phyloP scores from a whole-genome alignment of 2,888 invertebrate species.

The Agrypnus murinus region DNA sequence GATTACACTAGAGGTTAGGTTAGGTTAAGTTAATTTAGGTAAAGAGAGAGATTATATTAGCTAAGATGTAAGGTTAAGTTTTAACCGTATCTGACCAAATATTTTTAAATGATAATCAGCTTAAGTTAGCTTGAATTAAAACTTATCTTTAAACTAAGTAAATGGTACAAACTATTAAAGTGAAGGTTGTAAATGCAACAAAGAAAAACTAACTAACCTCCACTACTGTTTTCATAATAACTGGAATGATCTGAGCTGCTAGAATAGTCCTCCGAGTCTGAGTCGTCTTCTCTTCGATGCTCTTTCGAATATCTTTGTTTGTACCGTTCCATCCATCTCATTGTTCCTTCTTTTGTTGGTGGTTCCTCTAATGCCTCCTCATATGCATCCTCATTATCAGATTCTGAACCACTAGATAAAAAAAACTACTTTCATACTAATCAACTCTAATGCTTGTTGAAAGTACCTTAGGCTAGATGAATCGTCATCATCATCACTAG shows the following conservation, averaged over 20 bases:
- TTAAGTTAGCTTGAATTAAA: too few species aligned
- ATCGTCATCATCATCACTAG: constrained; percentile 77
- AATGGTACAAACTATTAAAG: too few species aligned
- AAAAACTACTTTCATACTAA: constrained; percentile 10
- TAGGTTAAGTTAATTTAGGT: too few species aligned
- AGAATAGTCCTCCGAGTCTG: constrained; percentile 64
- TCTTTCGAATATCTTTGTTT: constrained; percentile 73
- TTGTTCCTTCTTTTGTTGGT: constrained; percentile 79
- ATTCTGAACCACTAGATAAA: constrained; percentile 73
- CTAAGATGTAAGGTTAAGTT: too few species aligned
- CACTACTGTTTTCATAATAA: constrained; percentile 72
- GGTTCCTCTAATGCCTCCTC: constrained; percentile 81
- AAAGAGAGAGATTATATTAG: too few species aligned
- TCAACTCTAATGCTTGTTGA: neutral
- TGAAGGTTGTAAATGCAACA: too few species aligned
- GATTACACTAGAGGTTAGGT: too few species aligned
- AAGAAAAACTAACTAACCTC: constrained; percentile 65
- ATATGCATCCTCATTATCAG: constrained; percentile 79
- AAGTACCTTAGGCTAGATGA: constrained; percentile 74
- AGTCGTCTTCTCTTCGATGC: constrained; percentile 64
- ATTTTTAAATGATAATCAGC: too few species aligned
- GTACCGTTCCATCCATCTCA: constrained; percentile 81
- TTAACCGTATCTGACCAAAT: too few species aligned
- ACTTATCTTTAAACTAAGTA: too few species aligned
- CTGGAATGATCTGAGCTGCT: constrained; percentile 71